Evolutionary conservation across 2,888 invertebrate species (phyloP).

Genomic region (Ischnura elegans): DNA sequence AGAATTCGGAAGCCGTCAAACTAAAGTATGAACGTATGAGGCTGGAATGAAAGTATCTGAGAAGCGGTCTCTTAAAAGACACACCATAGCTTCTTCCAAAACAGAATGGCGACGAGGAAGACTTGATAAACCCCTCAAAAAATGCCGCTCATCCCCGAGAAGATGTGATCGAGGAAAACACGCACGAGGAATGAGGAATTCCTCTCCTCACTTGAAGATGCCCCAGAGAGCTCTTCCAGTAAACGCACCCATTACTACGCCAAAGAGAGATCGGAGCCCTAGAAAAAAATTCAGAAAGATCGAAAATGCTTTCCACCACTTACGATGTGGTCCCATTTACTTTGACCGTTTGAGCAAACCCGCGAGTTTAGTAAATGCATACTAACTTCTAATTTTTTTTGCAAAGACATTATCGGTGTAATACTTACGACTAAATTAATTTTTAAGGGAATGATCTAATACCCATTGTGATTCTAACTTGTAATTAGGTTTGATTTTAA

Average conservation of each 20-base stretch:
- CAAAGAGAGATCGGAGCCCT: too few species aligned
- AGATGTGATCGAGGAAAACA: neutral
- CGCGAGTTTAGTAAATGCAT: too few species aligned
- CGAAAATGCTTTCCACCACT: too few species aligned
- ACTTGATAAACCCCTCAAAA: neutral
- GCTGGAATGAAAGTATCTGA: neutral
- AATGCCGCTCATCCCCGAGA: neutral
- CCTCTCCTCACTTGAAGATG: neutral
- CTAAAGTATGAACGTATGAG: neutral
- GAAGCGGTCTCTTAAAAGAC: neutral
- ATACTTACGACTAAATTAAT: too few species aligned
- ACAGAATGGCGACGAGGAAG: neutral
- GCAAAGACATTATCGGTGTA: too few species aligned
- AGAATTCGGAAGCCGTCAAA: neutral
- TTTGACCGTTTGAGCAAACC: too few species aligned
- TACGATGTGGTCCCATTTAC: too few species aligned
- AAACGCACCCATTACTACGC: neutral
- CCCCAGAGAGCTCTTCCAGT: neutral
- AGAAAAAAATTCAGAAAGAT: too few species aligned
- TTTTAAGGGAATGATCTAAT: too few species aligned
- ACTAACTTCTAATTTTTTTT: too few species aligned
- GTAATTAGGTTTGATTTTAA: too few species aligned
- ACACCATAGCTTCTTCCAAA: neutral
- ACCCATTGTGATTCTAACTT: too few species aligned
- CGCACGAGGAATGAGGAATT: neutral